Base-by-base conservation (phyloP, 2,888 invertebrate genomes). In the Cylloceria caligata region DNA sequence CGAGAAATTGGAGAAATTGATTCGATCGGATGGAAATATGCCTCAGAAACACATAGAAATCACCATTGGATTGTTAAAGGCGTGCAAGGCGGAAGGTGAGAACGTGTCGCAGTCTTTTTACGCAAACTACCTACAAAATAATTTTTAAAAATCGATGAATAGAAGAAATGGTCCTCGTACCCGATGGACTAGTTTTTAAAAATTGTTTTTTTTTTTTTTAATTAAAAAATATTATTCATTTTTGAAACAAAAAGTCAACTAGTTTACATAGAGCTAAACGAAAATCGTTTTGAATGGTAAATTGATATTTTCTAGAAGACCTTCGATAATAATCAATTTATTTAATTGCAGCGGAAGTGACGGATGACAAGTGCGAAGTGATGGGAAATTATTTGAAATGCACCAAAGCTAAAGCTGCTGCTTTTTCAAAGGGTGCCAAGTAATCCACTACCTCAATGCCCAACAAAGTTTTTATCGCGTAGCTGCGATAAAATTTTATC, bases 301-400 rank as follows among this genome's bases (percentile, higher is more conserved):
- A 60, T 45, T 24, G 11, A 60, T 16, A 21, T 30, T 42, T 62
- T 62, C 13, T 1, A 9, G 19, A 27, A 55, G 3, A 3, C 16
- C 24, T 55, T 1, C 1, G n/a, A 39, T 55, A 39, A 16, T 64
- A 19, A 55, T 49, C 19, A 13, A 30, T 19, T 13, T 67, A 60
- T 73, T 45, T 27, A 19, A 16, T 34, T 68, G n/a, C 55, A 85
- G 84, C 85, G 62, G 85, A 83, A 75, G 57, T 27, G 2, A 52
- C 68, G 16, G 72, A 80, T 5, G 49, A 83, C 49, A 65, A 75
- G 0, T 83, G 85, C 64, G 77, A 81, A 39, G 80, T 80, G 2
- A 77, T 80, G 1, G 80, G 72, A 30, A 67, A 39, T 21, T 83
- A 80, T 27, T 27, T 3, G 7, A 76, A 64, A 27, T 84, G 84